Base-by-base conservation (phyloP, 2,797 vertebrate species). In the Hippopotamyrus pictus region DNA sequence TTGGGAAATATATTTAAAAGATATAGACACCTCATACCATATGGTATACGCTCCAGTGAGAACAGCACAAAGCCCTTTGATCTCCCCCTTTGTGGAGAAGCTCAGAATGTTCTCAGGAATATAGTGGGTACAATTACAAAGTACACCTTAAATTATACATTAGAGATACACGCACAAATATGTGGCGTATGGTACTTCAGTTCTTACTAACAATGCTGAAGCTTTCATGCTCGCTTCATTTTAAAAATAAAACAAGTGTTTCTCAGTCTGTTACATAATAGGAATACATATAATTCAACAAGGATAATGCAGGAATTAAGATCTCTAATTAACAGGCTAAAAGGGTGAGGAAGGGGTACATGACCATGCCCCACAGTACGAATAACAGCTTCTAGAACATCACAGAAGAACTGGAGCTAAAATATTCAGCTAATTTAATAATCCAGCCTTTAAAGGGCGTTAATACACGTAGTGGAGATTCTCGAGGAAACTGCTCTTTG, bases 211-310 rank as follows among this genome's bases (percentile, higher is more conserved):
- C 48, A 84, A 50, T 48, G 82, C n/a, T 4, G 3, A 48, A 6
- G 46, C 83, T 50, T 85, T 85, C 46, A 41, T 79, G 73, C 73
- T 79, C 73, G 44, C 73, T 44, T 79, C 17, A 79, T 79, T 79
- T 79, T 79, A 79, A 79, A 79, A 79, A 79, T 79, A 44, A 79
- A 79, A 79, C 73, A 79, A 44, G 33, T 79, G 73, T 79, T 79
- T 79, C 33, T 76, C 69, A 76, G 69, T 76, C 73, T 19, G 37
- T 41, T 79, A 44, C 14, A 44, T 79, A 41, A 79, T 44, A 19
- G 33, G 37, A 79, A 79, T 17, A 44, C 73, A 79, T 79, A 79
- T 79, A 79, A 44, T 19, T 79, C 73, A 79, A 14, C 2, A 79
- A 44, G 37, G 73, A 79, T 79, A 44, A 44, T 79, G 73, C 73